A percentile compares a stretch with the other conserved stretches of the same genome.
Evolutionary conservation across 2,113 vertebrate species (phyloP).

Genomic region (Zeus faber): DNA sequence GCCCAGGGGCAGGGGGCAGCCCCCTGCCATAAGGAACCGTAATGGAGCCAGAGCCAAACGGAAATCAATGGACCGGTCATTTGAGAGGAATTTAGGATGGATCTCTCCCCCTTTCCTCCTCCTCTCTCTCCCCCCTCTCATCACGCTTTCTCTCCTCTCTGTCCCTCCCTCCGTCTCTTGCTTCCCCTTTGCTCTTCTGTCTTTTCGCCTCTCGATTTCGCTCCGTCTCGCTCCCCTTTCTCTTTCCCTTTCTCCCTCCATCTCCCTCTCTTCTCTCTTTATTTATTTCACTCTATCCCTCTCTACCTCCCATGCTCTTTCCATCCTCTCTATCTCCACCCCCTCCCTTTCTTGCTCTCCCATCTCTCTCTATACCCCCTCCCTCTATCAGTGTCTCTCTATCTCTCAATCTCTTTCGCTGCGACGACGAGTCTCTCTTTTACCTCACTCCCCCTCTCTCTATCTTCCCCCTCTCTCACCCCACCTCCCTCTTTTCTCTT

Average conservation of each 20-base stretch:
- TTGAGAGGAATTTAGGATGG: conserved; percentile 70
- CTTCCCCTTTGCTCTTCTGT: not conserved
- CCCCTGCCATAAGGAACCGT: conserved; percentile 51
- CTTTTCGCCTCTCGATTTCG: not conserved
- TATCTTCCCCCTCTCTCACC: not conserved
- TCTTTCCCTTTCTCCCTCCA: not conserved
- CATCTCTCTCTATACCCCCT: not conserved
- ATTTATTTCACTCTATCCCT: conserved; percentile 6
- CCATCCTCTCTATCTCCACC: conserved; percentile 17
- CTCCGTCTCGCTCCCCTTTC: not conserved
- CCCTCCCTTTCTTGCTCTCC: not conserved
- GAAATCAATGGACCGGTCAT: conserved; percentile 84
- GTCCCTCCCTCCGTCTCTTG: not conserved
- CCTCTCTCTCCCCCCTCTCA: conserved; percentile 33
- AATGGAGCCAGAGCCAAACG: conserved; percentile 76
- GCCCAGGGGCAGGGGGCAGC: conserved; percentile 29
- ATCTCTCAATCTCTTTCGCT: conserved; percentile 41
- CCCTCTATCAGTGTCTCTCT: too few relatives aligned
- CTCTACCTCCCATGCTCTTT: conserved; percentile 24
- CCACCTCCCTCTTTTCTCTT: not conserved
- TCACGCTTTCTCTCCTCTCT: conserved; percentile 15
- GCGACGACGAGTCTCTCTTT: too few relatives aligned
- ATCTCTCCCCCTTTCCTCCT: conserved; percentile 26
- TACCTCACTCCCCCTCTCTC: not conserved
- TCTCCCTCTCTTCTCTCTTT: too few relatives aligned